Conservation (phyloP, 2,797 vertebrate species). For the Poeciliopsis infans region DNA sequence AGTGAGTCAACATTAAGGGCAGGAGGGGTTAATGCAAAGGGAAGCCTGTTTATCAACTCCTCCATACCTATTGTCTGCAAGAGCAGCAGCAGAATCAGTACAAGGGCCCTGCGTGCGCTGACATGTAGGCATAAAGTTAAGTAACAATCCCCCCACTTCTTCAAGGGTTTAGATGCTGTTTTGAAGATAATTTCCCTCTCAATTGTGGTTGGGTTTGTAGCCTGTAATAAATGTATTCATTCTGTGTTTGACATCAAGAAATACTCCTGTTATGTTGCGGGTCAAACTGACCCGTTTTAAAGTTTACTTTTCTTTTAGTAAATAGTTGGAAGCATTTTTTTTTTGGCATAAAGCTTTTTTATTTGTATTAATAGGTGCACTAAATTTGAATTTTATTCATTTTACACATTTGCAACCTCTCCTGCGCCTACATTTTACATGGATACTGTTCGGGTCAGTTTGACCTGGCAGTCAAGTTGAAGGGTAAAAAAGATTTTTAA, state of each 20-base stretch:
- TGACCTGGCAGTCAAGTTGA: too few relatives aligned
- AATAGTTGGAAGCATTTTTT: too few relatives aligned
- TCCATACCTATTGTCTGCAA: constrained; percentile 16
- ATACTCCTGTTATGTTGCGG: neutral
- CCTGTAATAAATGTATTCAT: neutral
- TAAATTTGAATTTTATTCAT: too few relatives aligned
- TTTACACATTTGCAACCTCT: too few relatives aligned
- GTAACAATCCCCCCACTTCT: neutral
- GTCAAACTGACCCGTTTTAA: too few relatives aligned
- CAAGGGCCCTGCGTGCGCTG: neutral
- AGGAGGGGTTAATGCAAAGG: constrained; percentile 22
- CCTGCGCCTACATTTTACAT: too few relatives aligned
- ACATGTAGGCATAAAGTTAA: neutral
- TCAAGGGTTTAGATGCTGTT: neutral
- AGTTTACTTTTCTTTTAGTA: too few relatives aligned
- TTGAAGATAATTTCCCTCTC: neutral
- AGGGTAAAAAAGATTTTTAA: too few relatives aligned
- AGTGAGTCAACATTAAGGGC: constrained; percentile 48
- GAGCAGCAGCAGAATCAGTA: neutral
- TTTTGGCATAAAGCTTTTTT: too few relatives aligned
- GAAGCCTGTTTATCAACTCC: constrained; percentile 29
- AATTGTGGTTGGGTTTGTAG: neutral
- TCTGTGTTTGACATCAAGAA: neutral
- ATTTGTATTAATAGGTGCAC: too few relatives aligned
- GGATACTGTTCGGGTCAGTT: too few relatives aligned